Evolutionary conservation across 1,140 invertebrate genomes (phyloP).

Genomic region (Teleogryllus occipitalis): DNA sequence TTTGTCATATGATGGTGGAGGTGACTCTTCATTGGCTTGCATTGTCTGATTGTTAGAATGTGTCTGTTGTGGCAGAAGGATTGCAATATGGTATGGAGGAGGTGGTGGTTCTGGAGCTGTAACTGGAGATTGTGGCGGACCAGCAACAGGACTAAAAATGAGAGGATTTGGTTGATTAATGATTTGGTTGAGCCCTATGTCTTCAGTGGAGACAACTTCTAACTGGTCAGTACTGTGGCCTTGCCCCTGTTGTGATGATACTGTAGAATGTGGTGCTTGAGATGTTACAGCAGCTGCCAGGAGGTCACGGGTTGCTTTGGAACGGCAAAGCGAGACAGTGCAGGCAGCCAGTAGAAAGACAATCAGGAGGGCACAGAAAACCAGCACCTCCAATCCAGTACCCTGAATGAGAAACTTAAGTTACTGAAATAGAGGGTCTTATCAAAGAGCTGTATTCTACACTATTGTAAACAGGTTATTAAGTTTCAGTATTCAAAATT

Average conservation of each 20-base stretch:
- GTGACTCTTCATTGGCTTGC: slow-evolving; percentile 38
- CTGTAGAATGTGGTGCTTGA: not conserved
- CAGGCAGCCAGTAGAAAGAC: slow-evolving; percentile 53
- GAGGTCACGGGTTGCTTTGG: slow-evolving; percentile 18
- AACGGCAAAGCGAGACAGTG: slow-evolving; percentile 34
- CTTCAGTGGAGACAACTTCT: slow-evolving; percentile 31
- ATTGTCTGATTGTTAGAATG: not conserved
- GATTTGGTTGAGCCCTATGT: not conserved
- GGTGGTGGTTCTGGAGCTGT: slow-evolving; percentile 35
- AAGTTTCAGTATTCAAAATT: no score
- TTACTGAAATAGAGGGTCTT: no score
- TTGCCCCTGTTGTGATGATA: not conserved
- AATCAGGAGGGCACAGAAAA: slow-evolving; percentile 54
- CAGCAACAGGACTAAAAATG: slow-evolving; percentile 35
- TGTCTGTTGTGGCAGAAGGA: slow-evolving; percentile 47
- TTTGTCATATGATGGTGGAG: slow-evolving; percentile 56
- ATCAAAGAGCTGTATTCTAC: no score
- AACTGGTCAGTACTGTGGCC: slow-evolving; percentile 16
- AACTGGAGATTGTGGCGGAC: slow-evolving; percentile 30
- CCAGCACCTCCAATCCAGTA: slow-evolving; percentile 50
- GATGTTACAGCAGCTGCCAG: not conserved
- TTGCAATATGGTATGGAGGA: slow-evolving; percentile 59
- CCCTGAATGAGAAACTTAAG: slow-evolving; percentile 31
- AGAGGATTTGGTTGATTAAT: not conserved
- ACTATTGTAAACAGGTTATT: no score